These are phyloP conservation scores for Kuschelorhynchus macadamiae DNA, from an alignment of 2,888 invertebrate genomes.

Conservation along the genomic window DNA sequence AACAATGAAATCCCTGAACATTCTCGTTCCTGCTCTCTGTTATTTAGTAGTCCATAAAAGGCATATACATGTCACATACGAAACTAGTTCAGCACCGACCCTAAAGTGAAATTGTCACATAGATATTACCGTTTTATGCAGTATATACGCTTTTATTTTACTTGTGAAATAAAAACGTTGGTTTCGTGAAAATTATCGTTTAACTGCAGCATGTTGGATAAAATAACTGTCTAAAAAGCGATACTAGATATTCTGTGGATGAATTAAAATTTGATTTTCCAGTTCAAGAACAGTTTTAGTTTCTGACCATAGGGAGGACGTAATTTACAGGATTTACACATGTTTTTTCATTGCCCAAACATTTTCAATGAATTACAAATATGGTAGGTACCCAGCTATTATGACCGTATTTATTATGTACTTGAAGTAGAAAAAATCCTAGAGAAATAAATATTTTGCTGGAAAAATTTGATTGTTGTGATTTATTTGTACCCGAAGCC, in stretches of 20 bases:
- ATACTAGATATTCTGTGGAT: not conserved
- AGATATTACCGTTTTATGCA: slow-evolving; percentile 39
- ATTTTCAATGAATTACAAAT: no score
- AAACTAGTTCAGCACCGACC: slow-evolving; percentile 41
- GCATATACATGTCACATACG: slow-evolving; percentile 43
- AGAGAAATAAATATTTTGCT: no score
- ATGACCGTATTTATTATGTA: no score
- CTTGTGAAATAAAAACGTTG: slow-evolving; percentile 41
- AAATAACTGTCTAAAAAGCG: not conserved
- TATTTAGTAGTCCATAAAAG: slow-evolving; percentile 45
- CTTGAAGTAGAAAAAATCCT: no score
- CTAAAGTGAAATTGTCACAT: slow-evolving; percentile 48
- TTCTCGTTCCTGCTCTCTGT: slow-evolving; percentile 27
- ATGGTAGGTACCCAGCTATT: no score
- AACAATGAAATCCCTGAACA: slow-evolving; percentile 27
- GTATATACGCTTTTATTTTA: slow-evolving; percentile 35
- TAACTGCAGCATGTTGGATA: slow-evolving; percentile 15
- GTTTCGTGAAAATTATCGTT: slow-evolving; percentile 35
- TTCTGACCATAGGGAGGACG: no score
- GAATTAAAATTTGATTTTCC: no score
- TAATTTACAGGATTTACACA: no score
- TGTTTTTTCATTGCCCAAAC: no score
- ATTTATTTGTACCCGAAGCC: no score
- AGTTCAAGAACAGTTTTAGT: no score
- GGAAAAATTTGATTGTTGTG: no score